Evolutionary conservation across 1,140 invertebrate genomes (phyloP), one percentile per base, ranked within the genome.

Genomic region (Oryctes rhinoceros): DNA sequence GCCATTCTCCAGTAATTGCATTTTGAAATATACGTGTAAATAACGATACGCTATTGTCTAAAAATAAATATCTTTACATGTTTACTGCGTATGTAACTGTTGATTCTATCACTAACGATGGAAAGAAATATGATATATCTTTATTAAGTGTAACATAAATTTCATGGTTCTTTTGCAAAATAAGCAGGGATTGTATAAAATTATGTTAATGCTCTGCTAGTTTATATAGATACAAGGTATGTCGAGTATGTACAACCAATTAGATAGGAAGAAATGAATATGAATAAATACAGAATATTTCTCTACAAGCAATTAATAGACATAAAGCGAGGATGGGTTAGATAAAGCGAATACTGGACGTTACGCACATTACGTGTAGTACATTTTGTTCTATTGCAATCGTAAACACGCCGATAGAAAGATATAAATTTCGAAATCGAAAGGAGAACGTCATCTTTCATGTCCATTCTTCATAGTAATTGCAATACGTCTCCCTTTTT

Each of bases 121-220:
- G 53, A 0, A 71, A 71, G 24, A 24, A 35, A 37, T 71, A 71
- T 71, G 6, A 37, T 35, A 71, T 67, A 24, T 71, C 65, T 71
- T 10, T 30, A 71, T 35, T 71, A 71, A 71, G 24, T 71, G 65
- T 71, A 71, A 71, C 65, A 71, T 71, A 71, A 71, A 71, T 71
- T 71, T 35, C 20, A 35, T 24, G 24, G 20, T 71, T 35, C 65
- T 71, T 62, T 20, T 20, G 53, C 53, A 20, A 62, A 30, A 24
- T 35, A 37, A 9, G 24, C 11, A 71, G 37, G 3, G 7, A 20
- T 35, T 35, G 18, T 71, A 37, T 10, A 15, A 13, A 18, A 62
- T 62, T 62, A 62, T 62, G 53, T 62, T 62, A 62, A 62, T 62
- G 13, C 6, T 9, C 35, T 37, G 65, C 3, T 71, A 71, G 10